These are phyloP conservation scores for Propithecus perrieri DNA, from an alignment of 2,797 vertebrate species.

Conservation along the genomic window DNA sequence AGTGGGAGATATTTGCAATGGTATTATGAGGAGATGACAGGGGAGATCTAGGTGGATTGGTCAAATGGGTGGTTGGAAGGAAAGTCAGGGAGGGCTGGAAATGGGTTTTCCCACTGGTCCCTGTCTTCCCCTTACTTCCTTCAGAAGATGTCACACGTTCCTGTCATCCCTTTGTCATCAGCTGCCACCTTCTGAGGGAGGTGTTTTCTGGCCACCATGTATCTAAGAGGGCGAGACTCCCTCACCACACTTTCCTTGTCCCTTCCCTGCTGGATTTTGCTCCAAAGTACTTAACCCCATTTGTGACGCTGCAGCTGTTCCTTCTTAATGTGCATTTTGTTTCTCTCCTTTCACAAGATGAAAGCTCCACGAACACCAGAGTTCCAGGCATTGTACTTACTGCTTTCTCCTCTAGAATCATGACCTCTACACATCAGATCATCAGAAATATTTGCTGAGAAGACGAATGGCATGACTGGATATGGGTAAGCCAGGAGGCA, in stretches of 20 bases:
- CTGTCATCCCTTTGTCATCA: not conserved
- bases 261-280: not conserved
- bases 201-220: not conserved
- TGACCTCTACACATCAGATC: not conserved
- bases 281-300: not conserved
- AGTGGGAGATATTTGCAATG: not conserved
- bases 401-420: not conserved
- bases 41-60: not conserved
- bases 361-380: not conserved
- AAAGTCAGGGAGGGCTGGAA: not conserved
- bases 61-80: not conserved
- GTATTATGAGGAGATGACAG: not conserved
- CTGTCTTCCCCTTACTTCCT: not conserved
- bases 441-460: not conserved
- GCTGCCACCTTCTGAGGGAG: not conserved
- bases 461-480: not conserved
- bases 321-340: not conserved
- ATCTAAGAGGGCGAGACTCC: not conserved
- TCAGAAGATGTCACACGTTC: not conserved
- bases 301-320: not conserved
- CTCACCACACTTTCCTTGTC: not conserved
- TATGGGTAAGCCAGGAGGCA: not conserved
- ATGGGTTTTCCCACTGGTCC: not conserved
- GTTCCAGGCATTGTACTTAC: not conserved
- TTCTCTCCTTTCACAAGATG: not conserved